Evolutionary conservation across 2,888 invertebrate species (phyloP).

Genomic region (Tromatobia lineatoria): DNA sequence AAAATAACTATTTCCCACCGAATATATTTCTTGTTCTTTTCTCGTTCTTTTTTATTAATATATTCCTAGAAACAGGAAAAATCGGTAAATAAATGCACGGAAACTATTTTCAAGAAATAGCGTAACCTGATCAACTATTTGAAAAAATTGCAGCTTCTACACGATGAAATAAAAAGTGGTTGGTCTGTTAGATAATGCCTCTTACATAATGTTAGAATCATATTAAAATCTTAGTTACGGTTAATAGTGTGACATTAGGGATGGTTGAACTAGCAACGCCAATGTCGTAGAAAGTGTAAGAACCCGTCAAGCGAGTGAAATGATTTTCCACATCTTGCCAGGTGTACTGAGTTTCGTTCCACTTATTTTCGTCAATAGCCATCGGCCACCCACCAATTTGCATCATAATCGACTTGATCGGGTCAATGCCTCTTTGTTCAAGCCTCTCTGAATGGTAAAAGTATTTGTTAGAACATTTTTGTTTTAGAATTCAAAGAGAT

Average conservation of each 20-base stretch:
- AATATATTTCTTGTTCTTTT: too few relatives aligned
- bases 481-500: not conserved
- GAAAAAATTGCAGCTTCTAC: too few relatives aligned
- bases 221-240: not conserved
- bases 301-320: slow-evolving; percentile 63
- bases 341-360: slow-evolving; percentile 50
- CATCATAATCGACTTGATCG: slow-evolving; percentile 87
- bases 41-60: too few relatives aligned
- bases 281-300: slow-evolving; percentile 46
- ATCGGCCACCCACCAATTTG: slow-evolving; percentile 73
- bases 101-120: too few relatives aligned
- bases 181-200: too few relatives aligned
- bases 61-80: too few relatives aligned
- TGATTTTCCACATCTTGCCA: slow-evolving; percentile 70
- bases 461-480: not conserved
- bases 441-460: slow-evolving; percentile 76
- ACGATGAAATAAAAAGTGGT: too few relatives aligned
- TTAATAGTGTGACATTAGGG: not conserved
- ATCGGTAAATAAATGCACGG: too few relatives aligned
- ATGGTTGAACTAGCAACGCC: too few relatives aligned
- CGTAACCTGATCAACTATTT: too few relatives aligned
- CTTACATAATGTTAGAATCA: not conserved
- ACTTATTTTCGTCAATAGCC: slow-evolving; percentile 52
- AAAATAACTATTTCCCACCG: too few relatives aligned
- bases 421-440: slow-evolving; percentile 88